Evolutionary conservation across 2,888 invertebrate species (phyloP).

Genomic region (Drosophila barbarae): DNA sequence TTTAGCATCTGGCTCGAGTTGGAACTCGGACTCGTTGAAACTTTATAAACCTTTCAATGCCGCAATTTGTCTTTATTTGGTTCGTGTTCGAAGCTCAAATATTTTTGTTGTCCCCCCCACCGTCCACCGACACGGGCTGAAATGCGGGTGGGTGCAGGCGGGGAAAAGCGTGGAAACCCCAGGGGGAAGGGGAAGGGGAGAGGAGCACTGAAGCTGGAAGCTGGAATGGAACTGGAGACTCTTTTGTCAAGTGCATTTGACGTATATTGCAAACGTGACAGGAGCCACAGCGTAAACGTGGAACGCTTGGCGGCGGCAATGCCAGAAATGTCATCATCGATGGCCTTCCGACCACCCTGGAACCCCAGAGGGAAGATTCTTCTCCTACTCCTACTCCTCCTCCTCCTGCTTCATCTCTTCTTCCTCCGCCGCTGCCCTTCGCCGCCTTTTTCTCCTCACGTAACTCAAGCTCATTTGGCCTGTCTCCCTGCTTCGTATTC

Average conservation of each 20-base stretch:
- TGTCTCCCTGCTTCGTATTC: conserved; percentile 38
- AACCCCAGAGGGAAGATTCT: background rate
- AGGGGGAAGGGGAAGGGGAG: background rate
- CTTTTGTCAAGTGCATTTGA: conserved; percentile 69
- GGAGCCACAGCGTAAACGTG: conserved; percentile 36
- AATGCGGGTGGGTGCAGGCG: background rate
- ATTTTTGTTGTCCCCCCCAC: conserved; percentile 48
- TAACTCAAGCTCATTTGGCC: conserved; percentile 37
- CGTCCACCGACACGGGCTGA: background rate
- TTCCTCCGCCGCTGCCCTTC: background rate
- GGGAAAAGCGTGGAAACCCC: background rate
- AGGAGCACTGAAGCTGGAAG: conserved; percentile 3
- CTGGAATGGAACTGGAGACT: conserved; percentile 7
- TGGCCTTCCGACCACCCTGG: conserved; percentile 6
- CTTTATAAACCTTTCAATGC: conserved; percentile 74
- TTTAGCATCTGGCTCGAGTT: conserved; percentile 37
- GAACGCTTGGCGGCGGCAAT: conserved; percentile 18
- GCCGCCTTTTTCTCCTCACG: conserved; percentile 13
- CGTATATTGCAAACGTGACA: conserved; percentile 76
- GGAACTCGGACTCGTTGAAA: conserved; percentile 38
- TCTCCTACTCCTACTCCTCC: background rate
- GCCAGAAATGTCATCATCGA: conserved; percentile 51
- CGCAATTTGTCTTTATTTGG: conserved; percentile 78
- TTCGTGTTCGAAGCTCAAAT: conserved; percentile 74
- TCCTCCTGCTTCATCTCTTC: background rate